Evolutionary conservation across 2,888 invertebrate genomes (phyloP).

Genomic region (Macrosoma leucophasiata): DNA sequence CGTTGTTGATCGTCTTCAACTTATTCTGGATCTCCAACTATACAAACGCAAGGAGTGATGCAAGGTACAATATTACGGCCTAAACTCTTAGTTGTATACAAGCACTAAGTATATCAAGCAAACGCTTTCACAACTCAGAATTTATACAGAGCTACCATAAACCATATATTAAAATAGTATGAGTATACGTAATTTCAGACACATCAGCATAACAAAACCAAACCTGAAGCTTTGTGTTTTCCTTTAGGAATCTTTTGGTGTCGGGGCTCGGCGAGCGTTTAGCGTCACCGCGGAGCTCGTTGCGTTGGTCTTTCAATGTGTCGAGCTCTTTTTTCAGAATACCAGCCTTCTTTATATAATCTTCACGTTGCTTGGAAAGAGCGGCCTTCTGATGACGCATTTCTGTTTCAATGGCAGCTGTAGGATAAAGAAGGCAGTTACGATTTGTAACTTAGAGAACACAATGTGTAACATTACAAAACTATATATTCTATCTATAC

Average conservation of each 20-base stretch:
- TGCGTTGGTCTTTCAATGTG: conserved; percentile 85
- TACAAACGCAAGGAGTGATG: conserved; percentile 32
- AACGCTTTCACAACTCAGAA: conserved; percentile 30
- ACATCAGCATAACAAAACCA: conserved; percentile 33
- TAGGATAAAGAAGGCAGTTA: conserved; percentile 28
- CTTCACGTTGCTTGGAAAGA: conserved; percentile 85
- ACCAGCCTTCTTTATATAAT: conserved; percentile 84
- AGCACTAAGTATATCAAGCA: conserved; percentile 22
- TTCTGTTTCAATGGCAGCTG: conserved; percentile 85
- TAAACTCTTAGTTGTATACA: conserved; percentile 27
- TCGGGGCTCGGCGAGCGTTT: conserved; percentile 84
- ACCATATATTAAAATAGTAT: conserved; percentile 5
- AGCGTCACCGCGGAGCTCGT: conserved; percentile 81
- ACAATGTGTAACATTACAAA: no score
- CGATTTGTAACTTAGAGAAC: no score
- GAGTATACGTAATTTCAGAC: conserved; percentile 13
- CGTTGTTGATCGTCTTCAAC: conserved; percentile 88
- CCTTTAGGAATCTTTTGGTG: conserved; percentile 85
- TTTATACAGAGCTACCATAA: conserved; percentile 21
- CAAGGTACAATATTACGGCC: conserved; percentile 17
- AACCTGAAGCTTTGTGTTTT: conserved; percentile 91
- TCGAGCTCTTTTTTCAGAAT: conserved; percentile 86
- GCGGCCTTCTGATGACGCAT: conserved; percentile 88
- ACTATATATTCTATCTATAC: no score
- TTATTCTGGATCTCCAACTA: conserved; percentile 87